Conservation (phyloP, 2,113 vertebrate species). For the Microcebus ravelobensis region DNA sequence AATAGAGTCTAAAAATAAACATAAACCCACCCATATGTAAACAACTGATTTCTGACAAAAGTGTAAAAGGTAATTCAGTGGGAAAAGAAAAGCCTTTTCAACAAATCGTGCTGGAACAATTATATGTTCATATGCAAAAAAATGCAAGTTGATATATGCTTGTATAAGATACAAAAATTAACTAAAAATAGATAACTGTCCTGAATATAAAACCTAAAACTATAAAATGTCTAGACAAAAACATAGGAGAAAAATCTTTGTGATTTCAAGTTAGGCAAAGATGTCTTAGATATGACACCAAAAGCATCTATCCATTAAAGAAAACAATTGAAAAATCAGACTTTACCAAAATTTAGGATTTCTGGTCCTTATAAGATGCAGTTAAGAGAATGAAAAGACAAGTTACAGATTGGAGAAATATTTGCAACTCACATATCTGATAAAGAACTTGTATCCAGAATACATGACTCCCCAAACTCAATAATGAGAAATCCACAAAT, state of each 20-base stretch:
- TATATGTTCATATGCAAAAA: background rate
- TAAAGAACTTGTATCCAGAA: background rate
- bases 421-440: background rate
- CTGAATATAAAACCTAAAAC: background rate
- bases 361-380: background rate
- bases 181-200: background rate
- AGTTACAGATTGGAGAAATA: background rate
- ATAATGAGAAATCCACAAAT: background rate
- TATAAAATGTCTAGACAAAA: background rate
- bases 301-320: background rate
- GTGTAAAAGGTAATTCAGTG: background rate
- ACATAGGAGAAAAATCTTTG: background rate
- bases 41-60: background rate
- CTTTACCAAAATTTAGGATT: background rate
- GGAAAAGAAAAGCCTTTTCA: background rate
- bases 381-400: background rate
- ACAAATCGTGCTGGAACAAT: background rate
- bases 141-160: background rate
- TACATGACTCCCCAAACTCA: background rate
- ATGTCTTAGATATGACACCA: background rate
- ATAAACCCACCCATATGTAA: background rate
- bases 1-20: background rate
- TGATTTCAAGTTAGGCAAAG: background rate
- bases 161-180: background rate
- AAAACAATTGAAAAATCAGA: background rate